Base-by-base conservation (phyloP, 1,140 invertebrate genomes). In the Mylabris phalerata region DNA sequence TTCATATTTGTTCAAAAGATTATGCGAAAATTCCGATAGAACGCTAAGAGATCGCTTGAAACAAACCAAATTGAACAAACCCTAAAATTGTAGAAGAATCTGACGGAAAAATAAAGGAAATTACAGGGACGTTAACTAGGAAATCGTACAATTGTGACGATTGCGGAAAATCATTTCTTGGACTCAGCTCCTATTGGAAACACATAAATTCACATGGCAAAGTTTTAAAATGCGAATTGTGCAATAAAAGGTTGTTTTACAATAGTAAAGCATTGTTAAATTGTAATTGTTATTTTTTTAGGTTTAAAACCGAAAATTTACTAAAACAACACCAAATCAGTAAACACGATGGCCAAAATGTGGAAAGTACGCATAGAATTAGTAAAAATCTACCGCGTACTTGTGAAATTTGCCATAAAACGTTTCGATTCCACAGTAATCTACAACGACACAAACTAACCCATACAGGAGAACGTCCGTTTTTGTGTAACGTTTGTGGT, bases 381-480 rank as follows among this genome's bases (percentile, higher is more conserved):
- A 60, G n/a, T 1, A 64, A 62, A 56, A 62, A 59, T 52, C 39
- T 56, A 40, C 60, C 50, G 10, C 56, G 44, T 32, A 67, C 62
- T 25, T 70, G 68, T 48, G 52, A 64, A 11, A 55, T 60, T 39
- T 70, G 68, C 47, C 57, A 57, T 43, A 63, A 70, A 60, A 62
- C 60, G 10, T 66, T 70, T 49, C 56, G 60, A 39, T 68, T 56
- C 46, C 61, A 63, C 32, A 64, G 59, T 50, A 59, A 60, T 32
- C 61, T 70, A 43, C 56, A 63, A 32, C 26, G 50, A 38, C 92
- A 95, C 67, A 84, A 83, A 75, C 70, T 86, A 10, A 82, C 82
- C 24, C 88, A 90, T 59, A 84, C 83, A 0, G 82, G 87, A 0
- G 86, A 88, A 60, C 80, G 83, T 50, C 88, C 89, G 0, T 89